Percentiles rank a stretch among this genome's conserved stretches.
These are phyloP conservation scores for Gobio occitaniae DNA, from an alignment of 2,797 vertebrate genomes.

Conservation along the genomic window DNA sequence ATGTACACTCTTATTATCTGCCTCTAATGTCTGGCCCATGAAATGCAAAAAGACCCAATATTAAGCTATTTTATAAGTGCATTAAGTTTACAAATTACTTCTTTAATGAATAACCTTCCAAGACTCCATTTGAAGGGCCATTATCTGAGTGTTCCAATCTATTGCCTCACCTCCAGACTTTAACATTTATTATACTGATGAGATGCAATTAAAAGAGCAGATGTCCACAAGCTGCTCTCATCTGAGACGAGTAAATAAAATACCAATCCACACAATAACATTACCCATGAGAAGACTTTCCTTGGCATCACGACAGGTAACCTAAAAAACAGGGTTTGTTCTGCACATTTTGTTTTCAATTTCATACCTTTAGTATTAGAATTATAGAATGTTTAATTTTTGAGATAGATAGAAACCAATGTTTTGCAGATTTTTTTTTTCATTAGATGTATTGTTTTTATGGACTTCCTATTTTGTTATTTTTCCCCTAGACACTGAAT, in stretches of 20 bases:
- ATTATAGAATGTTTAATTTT: neutral
- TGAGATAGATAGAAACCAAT: neutral
- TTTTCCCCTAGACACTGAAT: conserved; percentile 50
- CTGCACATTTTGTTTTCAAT: neutral
- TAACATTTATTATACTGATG: conserved; percentile 71
- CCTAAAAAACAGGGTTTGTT: neutral
- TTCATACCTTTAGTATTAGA: neutral
- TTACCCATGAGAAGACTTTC: conserved; percentile 47
- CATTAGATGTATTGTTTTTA: conserved; percentile 3
- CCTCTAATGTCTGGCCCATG: conserved; percentile 43
- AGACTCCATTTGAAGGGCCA: conserved; percentile 61
- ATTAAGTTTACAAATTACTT: conserved; percentile 62
- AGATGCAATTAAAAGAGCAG: conserved; percentile 80
- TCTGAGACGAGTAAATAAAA: conserved; percentile 72
- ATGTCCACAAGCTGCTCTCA: conserved; percentile 80
- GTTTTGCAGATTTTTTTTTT: neutral
- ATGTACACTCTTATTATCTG: conserved; percentile 4
- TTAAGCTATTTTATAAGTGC: conserved; percentile 59
- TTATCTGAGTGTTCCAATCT: conserved; percentile 65
- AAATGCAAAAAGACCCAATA: conserved; percentile 45
- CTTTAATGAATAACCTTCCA: conserved; percentile 62
- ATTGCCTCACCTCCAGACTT: conserved; percentile 67
- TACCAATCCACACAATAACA: conserved; percentile 67
- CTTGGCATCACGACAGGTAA: conserved; percentile 40
- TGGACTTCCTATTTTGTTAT: conserved; percentile 3